phyloP scores from a whole-genome alignment of 2,113 vertebrate genomes.

The Orthonyx spaldingii region DNA sequence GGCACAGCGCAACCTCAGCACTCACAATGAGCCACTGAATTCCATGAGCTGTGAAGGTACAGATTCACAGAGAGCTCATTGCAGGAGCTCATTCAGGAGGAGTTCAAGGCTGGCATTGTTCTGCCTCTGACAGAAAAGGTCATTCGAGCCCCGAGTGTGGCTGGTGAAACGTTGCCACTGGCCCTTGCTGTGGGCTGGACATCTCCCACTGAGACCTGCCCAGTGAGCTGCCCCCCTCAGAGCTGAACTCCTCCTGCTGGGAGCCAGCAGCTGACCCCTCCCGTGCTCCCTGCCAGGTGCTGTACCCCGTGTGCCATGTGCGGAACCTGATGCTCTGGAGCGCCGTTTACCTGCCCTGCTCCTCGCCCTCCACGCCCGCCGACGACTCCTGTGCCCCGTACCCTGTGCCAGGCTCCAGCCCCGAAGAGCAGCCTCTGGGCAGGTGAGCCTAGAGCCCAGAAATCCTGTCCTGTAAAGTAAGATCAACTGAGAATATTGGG shows the following conservation, averaged over 20 bases:
- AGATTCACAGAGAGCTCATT: background rate
- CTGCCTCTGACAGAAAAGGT: background rate
- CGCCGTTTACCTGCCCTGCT: constrained; percentile 93
- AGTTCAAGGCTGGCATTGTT: background rate
- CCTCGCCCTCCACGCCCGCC: constrained; percentile 88
- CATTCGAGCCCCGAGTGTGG: background rate
- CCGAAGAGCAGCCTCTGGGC: constrained; percentile 87
- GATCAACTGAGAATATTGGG: constrained; percentile 47
- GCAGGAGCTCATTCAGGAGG: background rate
- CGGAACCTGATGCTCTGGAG: constrained; percentile 97
- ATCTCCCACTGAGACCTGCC: background rate
- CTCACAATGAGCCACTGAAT: background rate
- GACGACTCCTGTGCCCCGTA: constrained; percentile 93
- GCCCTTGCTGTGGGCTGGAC: background rate
- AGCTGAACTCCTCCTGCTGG: background rate
- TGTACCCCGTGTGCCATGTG: constrained; percentile 95
- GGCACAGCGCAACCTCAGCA: background rate
- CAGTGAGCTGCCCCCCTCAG: background rate
- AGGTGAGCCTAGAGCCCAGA: constrained; percentile 81
- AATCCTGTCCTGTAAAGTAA: constrained; percentile 66
- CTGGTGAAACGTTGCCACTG: background rate
- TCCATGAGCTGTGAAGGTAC: background rate
- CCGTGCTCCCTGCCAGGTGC: constrained; percentile 75
- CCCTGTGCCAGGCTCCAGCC: constrained; percentile 82
- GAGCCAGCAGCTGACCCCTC: background rate